A percentile compares a stretch with the other conserved stretches of the same genome.
Evolutionary conservation across 2,113 vertebrate species (phyloP).

Genomic region (Pomatorhinus ruficollis): DNA sequence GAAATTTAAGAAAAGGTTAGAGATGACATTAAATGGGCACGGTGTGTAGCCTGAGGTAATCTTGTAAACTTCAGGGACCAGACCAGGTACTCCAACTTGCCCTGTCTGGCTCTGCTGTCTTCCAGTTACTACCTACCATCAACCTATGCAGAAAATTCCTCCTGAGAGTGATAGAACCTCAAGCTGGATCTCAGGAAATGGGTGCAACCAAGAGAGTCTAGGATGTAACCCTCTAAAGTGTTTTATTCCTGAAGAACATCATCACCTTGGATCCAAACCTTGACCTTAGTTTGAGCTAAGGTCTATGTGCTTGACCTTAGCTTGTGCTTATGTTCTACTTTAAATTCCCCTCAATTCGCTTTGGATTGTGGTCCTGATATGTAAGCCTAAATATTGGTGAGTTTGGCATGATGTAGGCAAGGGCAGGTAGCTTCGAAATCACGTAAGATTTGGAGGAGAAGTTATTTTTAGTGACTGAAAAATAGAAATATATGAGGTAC

Average conservation of each 20-base stretch:
- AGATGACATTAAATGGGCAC: neutral
- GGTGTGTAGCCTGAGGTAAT: neutral
- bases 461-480: neutral
- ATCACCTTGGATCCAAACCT: neutral
- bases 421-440: neutral
- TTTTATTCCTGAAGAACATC: neutral
- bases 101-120: neutral
- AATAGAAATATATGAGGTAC: neutral
- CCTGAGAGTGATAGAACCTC: neutral
- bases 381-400: neutral
- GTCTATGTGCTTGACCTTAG: neutral
- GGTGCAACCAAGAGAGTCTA: neutral
- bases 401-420: neutral
- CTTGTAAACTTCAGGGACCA: neutral
- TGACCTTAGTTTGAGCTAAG: neutral
- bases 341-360: neutral
- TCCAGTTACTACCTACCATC: neutral
- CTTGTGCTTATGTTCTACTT: neutral
- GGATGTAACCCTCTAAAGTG: neutral
- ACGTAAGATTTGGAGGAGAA: neutral
- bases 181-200: neutral
- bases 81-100: neutral
- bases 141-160: neutral
- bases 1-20: slow-evolving; percentile 19
- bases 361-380: neutral